Evolutionary conservation across 2,797 vertebrate genomes (phyloP).

Genomic region (Aeoliscus strigatus): DNA sequence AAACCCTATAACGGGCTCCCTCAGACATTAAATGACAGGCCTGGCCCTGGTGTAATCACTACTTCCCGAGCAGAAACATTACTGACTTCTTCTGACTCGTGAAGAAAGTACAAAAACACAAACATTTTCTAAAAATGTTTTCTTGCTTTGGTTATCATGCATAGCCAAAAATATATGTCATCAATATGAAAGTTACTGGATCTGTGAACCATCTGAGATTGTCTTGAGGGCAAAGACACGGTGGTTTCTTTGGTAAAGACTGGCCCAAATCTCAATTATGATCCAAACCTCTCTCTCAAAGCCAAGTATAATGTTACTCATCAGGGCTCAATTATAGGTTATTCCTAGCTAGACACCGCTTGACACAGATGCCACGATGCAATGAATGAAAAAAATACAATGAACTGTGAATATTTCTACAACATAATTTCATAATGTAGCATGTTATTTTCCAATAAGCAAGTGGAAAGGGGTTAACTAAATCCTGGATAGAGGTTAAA

Average conservation of each 20-base stretch:
- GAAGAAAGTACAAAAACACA: conserved; percentile 23
- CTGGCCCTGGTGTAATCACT: conserved; percentile 53
- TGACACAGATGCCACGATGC: conserved; percentile 31
- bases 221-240: conserved; percentile 41
- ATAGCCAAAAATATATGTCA: conserved; percentile 2
- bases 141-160: neutral
- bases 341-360: conserved; percentile 63
- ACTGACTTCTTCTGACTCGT: conserved; percentile 29
- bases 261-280: conserved; percentile 71
- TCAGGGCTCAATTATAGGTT: conserved; percentile 73
- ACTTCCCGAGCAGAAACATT: conserved; percentile 45
- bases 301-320: conserved; percentile 68
- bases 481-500: conserved; percentile 5
- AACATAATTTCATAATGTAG: too few species aligned
- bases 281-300: conserved; percentile 60
- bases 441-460: too few species aligned
- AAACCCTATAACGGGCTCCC: conserved; percentile 42
- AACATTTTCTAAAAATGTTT: too few species aligned
- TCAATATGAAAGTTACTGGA: neutral
- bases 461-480: too few species aligned
- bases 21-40: conserved; percentile 61
- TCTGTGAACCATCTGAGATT: conserved; percentile 17
- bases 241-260: conserved; percentile 64
- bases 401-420: too few species aligned
- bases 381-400: conserved; percentile 46